Percentiles rank a stretch among this genome's conserved stretches.
These are phyloP conservation scores for Gavialis gangeticus DNA, from an alignment of 2,113 vertebrate genomes.

Conservation along the genomic window DNA sequence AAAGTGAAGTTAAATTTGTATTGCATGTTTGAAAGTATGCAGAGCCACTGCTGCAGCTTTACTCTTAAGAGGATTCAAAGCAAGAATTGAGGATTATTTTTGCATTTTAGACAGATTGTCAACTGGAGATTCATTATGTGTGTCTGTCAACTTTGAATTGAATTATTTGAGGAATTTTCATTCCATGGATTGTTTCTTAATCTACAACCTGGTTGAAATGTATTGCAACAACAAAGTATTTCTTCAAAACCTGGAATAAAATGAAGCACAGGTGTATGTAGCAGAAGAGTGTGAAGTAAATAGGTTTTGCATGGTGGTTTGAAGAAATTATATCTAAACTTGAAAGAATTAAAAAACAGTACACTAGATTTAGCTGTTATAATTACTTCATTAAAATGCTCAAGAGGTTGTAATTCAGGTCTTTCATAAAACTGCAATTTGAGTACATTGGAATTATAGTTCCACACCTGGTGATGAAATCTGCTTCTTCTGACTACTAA, in stretches of 20 bases:
- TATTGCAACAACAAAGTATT: not conserved
- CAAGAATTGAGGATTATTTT: not conserved
- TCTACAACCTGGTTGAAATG: not conserved
- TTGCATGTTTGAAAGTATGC: not conserved
- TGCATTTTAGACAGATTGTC: not conserved
- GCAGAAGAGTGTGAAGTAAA: not conserved
- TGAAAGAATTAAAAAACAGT: too few relatives aligned
- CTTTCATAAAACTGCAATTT: not conserved
- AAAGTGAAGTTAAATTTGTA: not conserved
- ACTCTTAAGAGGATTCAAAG: not conserved
- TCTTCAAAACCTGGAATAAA: not conserved
- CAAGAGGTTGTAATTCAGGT: not conserved
- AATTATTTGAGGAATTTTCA: not conserved
- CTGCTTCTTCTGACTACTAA: fast-evolving
- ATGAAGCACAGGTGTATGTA: fast-evolving
- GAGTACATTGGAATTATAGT: not conserved
- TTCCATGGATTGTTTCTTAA: not conserved
- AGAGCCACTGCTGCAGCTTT: not conserved
- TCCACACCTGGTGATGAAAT: too few relatives aligned
- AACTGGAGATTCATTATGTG: not conserved
- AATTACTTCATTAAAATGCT: not conserved
- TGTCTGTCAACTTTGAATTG: not conserved
- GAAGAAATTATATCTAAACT: not conserved
- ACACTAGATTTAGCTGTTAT: not conserved
- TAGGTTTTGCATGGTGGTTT: not conserved